phyloP scores from a whole-genome alignment of 2,113 vertebrate genomes.

The Dicentrarchus labrax region DNA sequence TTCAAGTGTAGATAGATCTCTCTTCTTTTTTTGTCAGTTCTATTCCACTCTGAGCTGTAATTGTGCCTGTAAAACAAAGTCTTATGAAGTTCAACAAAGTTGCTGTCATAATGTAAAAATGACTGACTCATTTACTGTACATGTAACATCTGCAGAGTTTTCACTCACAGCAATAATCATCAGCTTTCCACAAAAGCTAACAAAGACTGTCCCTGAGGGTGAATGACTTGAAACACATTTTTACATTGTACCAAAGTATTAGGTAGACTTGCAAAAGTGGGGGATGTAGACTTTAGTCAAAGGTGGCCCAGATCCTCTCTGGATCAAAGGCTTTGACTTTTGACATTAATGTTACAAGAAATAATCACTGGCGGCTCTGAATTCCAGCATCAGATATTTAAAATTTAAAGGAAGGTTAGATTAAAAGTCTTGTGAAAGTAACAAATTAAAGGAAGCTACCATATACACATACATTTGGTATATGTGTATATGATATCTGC shows the following conservation, averaged over 20 bases:
- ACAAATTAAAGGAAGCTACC: background rate
- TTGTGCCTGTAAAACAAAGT: constrained; percentile 56
- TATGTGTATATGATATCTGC: too few species aligned
- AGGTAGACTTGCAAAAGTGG: background rate
- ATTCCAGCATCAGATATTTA: background rate
- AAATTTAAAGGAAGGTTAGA: background rate
- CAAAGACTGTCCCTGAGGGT: constrained; percentile 34
- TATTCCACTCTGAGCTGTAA: constrained; percentile 50
- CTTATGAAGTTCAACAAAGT: constrained; percentile 56
- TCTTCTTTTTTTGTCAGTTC: constrained; percentile 58
- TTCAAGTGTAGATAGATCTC: constrained; percentile 44
- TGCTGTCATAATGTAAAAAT: constrained; percentile 49
- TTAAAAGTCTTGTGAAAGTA: background rate
- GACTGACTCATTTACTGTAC: constrained; percentile 35
- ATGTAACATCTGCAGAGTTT: constrained; percentile 36
- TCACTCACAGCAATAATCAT: constrained; percentile 32
- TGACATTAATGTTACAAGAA: background rate
- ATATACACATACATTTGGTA: too few species aligned
- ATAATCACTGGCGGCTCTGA: background rate
- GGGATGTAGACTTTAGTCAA: background rate
- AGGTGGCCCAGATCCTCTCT: background rate
- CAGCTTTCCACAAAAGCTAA: constrained; percentile 44
- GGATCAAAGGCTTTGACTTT: background rate
- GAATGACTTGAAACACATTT: constrained; percentile 28
- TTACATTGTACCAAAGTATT: background rate